Evolutionary conservation across 2,113 vertebrate species (phyloP), one percentile per base, ranked within the genome.

Genomic region (Bettongia penicillata): DNA sequence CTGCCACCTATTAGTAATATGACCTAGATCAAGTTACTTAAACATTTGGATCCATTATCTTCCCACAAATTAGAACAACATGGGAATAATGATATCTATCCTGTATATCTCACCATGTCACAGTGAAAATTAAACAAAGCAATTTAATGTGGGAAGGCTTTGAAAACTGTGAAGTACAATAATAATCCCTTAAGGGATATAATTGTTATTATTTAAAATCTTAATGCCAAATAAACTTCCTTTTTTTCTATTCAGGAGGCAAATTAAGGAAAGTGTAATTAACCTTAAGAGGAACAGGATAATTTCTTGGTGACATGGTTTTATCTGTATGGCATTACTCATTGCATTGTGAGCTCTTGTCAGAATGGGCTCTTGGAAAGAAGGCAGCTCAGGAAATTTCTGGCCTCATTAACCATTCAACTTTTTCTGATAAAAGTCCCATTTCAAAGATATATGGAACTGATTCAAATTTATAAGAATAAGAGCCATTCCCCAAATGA

Each of bases 121-220:
- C 19, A 84, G n/a, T 84, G 7, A 84, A 43, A 84, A 84, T 84
- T 84, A 84, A 84, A 43, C 68, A 84, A 84, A 43, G 19, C 19
- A 84, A 84, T 43, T 19, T 19, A 84, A 84, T 84, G n/a, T 84
- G 37, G 68, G 43, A 84, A 84, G 22, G 68, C 68, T 84, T 84
- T 84, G n/a, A 84, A 84, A 84, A 84, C 19, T 84, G n/a, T 84
- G 7, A 84, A 43, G 68, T 84, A 84, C 37, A 84, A 84, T 43
- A 84, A 84, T 84, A 84, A 84, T 84, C 68, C 68, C 68, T 84
- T 84, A 84, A 84, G 68, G 68, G 68, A 84, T 84, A 84, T 84
- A n/a, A 84, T 84, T 43, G 68, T 84, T 84, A 84, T 84, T 84
- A 84, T 23, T 84, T 84, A 84, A 84, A 84, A 84, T 84, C 68